These are phyloP conservation scores for Dipodomys stephensi DNA, from an alignment of 2,113 vertebrate species.

Conservation along the genomic window DNA sequence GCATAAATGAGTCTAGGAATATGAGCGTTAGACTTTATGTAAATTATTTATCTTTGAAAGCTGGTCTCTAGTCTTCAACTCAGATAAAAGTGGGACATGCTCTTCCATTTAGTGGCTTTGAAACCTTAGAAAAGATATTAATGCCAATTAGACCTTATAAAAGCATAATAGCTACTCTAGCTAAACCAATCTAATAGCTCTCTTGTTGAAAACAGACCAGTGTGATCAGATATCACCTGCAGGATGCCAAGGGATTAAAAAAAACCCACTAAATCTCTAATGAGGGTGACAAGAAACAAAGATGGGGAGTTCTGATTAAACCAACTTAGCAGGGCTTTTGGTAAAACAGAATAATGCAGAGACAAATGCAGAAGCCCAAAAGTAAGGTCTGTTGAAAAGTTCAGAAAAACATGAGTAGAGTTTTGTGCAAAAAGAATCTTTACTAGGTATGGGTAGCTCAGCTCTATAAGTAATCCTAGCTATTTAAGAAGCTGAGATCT, in stretches of 20 bases:
- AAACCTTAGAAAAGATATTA: conserved; percentile 1
- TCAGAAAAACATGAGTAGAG: neutral
- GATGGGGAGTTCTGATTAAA: neutral
- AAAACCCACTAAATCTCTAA: too few relatives aligned
- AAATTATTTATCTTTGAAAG: neutral
- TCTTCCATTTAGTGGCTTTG: neutral
- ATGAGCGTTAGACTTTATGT: neutral
- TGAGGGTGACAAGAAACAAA: neutral
- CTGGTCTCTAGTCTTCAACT: neutral
- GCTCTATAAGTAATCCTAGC: too few relatives aligned
- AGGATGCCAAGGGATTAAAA: too few relatives aligned
- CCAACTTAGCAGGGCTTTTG: neutral
- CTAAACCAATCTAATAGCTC: neutral
- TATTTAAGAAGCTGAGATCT: too few relatives aligned
- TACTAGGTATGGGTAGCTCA: neutral
- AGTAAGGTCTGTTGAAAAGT: neutral
- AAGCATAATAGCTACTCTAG: neutral
- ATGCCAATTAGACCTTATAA: neutral
- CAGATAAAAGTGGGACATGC: neutral
- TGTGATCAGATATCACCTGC: too few relatives aligned
- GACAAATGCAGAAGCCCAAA: neutral
- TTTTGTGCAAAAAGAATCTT: neutral
- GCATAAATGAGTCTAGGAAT: neutral
- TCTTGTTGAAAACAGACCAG: neutral
- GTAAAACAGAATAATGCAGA: neutral